phyloP scores from a whole-genome alignment of 2,888 invertebrate species.

The Phymatocera aterrima region DNA sequence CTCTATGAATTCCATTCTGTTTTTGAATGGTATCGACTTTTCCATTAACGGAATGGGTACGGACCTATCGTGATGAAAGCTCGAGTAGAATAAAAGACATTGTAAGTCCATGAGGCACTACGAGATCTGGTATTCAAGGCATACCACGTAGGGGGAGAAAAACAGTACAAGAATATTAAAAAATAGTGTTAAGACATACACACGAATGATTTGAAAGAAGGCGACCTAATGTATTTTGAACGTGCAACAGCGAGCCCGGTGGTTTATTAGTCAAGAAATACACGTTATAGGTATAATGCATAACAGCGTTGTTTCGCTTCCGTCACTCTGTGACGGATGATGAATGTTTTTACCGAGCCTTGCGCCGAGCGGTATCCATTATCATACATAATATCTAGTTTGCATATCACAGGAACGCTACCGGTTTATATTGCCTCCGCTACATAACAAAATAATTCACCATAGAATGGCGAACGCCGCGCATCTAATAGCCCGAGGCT shows the following conservation, averaged over 20 bases:
- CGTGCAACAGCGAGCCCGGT: slow-evolving; percentile 9
- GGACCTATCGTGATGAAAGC: background rate
- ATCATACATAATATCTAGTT: slow-evolving; percentile 40
- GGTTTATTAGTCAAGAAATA: background rate
- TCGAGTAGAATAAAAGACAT: background rate
- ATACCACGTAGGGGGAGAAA: background rate
- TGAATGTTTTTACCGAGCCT: slow-evolving; percentile 41
- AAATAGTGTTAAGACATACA: slow-evolving; percentile 1
- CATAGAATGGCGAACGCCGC: slow-evolving; percentile 19
- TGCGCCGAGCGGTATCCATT: slow-evolving; percentile 34
- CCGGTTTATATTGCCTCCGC: background rate
- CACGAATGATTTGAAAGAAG: slow-evolving; percentile 1
- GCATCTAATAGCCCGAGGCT: background rate
- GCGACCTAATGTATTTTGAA: slow-evolving; percentile 39
- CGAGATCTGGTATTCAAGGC: slow-evolving; percentile 4
- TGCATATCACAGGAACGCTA: slow-evolving; percentile 33
- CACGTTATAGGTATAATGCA: background rate
- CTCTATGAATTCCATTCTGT: background rate
- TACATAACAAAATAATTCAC: slow-evolving; percentile 18
- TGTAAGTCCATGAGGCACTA: background rate
- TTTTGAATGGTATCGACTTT: background rate
- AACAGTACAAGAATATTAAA: background rate
- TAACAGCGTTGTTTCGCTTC: slow-evolving; percentile 26
- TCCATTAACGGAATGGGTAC: no score
- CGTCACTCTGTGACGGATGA: slow-evolving; percentile 43